Base-by-base conservation (phyloP, 2,888 invertebrate genomes). In the Diogma glabrata region DNA sequence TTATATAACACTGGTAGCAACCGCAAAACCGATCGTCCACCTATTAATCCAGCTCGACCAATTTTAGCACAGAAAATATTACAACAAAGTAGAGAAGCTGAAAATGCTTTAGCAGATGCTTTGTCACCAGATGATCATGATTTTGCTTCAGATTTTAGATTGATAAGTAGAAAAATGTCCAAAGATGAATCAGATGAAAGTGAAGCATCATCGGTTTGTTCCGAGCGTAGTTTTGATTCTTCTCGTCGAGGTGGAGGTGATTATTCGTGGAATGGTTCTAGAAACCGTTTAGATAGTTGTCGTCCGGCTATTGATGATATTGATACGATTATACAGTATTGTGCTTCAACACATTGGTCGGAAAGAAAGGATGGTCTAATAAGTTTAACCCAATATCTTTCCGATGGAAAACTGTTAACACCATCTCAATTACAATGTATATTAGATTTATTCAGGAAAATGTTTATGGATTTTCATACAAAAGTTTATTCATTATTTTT, bases 391-490 rank as follows among this genome's bases (percentile, higher is more conserved):
- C 76, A 78, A 60, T 78, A 80, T 62, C 73, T 85, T 47, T 73
- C 77, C 46, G 75, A 75, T 51, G 78, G 78, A 30, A 76, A 77
- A 56, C 71, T 72, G 45, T 63, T 81, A 17, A 73, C 74, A 10
- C 71, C 72, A 9, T 70, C 74, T 52, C 83, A 87, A 63, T 67
- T 86, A 58, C 78, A 55, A 47, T 81, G 86, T 57, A 80, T 94
- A n/a, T 88, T 92, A 0, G 95, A 96, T 60, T 84, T 92, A 55
- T 89, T 95, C 63, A 87, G 91, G 55, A 87, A 91, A 73, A 92
- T 96, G 90, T 95, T 97, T 67, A 92, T 93, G 78, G 96, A 97
- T 70, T 89, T 93, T 3, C 91, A 96, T 72, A 81, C 94, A 60
- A 87, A 91, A 74, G 93, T 94, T 58, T 88, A 96, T 72, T 87